phyloP scores from a whole-genome alignment of 2,888 invertebrate species.

The Toxonevra muliebris region DNA sequence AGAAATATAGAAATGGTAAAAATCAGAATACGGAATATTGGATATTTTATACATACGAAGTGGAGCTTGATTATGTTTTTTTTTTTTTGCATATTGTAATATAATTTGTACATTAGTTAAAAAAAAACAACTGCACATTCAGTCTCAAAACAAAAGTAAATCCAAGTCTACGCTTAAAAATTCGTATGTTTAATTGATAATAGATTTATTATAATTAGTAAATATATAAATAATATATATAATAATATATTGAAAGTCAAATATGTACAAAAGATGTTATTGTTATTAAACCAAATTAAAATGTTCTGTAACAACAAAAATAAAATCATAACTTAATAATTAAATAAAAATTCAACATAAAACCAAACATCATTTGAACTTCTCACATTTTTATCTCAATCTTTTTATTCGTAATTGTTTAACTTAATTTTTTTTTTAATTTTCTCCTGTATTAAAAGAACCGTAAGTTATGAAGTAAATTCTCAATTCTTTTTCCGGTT shows the following conservation, averaged over 20 bases:
- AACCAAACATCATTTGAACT: slow-evolving; percentile 10
- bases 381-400: background rate
- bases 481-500: slow-evolving; percentile 16
- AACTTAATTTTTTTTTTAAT: background rate
- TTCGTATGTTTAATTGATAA: slow-evolving; percentile 22
- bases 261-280: slow-evolving; percentile 41
- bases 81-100: background rate
- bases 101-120: slow-evolving; percentile 32
- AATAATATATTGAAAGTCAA: background rate
- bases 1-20: slow-evolving; percentile 1
- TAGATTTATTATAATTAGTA: slow-evolving; percentile 1
- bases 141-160: slow-evolving; percentile 38
- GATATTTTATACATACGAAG: slow-evolving; percentile 6
- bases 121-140: slow-evolving; percentile 39
- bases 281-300: slow-evolving; percentile 7
- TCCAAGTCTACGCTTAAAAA: slow-evolving; percentile 41
- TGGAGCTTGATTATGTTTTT: background rate
- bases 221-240: slow-evolving; percentile 1
- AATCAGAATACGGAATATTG: slow-evolving; percentile 1
- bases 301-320: no score
- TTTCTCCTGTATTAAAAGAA: slow-evolving; percentile 34
- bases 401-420: background rate
- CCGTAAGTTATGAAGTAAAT: slow-evolving; percentile 44
- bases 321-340: slow-evolving; percentile 15
- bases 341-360: slow-evolving; percentile 21